phyloP scores from a whole-genome alignment of 1,140 invertebrate genomes.

The Teleogryllus occipitalis region DNA sequence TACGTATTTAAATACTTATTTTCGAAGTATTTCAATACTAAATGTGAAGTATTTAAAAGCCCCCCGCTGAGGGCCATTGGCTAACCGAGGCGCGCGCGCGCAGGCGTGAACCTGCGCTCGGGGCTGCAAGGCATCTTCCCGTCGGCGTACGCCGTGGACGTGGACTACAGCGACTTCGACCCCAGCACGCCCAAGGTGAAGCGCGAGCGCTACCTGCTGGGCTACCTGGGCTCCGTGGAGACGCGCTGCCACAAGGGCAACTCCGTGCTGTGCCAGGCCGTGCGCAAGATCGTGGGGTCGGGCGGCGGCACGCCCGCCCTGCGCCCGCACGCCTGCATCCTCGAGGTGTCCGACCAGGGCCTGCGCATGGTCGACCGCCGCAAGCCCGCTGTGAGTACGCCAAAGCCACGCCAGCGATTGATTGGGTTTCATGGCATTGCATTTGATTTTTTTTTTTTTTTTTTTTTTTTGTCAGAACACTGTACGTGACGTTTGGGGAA shows the following conservation, averaged over 20 bases:
- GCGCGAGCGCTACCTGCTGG: slow-evolving; percentile 80
- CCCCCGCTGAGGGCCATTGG: too few species aligned
- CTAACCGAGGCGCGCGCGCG: too few species aligned
- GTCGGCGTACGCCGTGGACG: slow-evolving; percentile 90
- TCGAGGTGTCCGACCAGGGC: slow-evolving; percentile 93
- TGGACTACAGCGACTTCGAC: slow-evolving; percentile 91
- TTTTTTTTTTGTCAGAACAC: not conserved
- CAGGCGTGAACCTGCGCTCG: slow-evolving; percentile 87
- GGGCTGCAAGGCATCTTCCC: slow-evolving; percentile 92
- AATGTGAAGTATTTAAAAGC: too few species aligned
- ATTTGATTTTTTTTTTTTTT: not conserved
- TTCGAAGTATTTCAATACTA: too few species aligned
- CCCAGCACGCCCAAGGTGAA: slow-evolving; percentile 74
- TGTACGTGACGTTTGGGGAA: too few species aligned
- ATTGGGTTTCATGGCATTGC: slow-evolving; percentile 40
- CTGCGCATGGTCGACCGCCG: slow-evolving; percentile 87
- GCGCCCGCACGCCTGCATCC: slow-evolving; percentile 65
- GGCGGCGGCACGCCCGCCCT: slow-evolving; percentile 41
- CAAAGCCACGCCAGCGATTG: not conserved
- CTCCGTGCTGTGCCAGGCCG: slow-evolving; percentile 77
- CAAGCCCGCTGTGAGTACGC: slow-evolving; percentile 42
- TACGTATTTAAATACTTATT: too few species aligned
- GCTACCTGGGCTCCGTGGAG: slow-evolving; percentile 93
- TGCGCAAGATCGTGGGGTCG: slow-evolving; percentile 68
- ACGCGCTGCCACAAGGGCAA: slow-evolving; percentile 89